Conservation (phyloP, 2,888 invertebrate species). For the Caenorhabditis panamensis region DNA sequence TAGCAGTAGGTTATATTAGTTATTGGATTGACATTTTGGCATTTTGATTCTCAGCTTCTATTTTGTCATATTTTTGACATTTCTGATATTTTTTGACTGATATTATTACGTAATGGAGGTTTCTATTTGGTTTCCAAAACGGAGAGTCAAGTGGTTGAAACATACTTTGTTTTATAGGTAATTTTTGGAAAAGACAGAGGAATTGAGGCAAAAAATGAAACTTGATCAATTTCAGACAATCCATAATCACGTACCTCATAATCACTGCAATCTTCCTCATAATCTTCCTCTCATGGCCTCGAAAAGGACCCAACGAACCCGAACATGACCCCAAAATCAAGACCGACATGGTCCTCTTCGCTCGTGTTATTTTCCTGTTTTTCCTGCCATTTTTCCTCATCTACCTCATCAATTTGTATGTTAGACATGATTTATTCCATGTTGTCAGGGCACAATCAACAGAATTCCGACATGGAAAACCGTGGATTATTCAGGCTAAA, state of each 20-base stretch:
- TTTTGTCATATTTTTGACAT: not conserved
- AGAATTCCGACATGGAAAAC: conserved; percentile 21
- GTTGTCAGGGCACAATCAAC: conserved; percentile 46
- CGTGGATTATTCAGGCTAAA: conserved; percentile 33
- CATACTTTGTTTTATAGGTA: conserved; percentile 35
- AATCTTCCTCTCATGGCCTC: conserved; percentile 33
- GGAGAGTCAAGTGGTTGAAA: conserved; percentile 21
- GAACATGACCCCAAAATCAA: not conserved
- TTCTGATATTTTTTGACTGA: not conserved
- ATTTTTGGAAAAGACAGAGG: no score
- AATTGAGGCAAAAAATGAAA: not conserved
- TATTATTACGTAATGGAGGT: not conserved
- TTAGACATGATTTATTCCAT: conserved; percentile 37
- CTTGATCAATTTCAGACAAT: conserved; percentile 46
- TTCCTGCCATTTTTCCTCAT: conserved; percentile 33
- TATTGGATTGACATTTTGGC: not conserved
- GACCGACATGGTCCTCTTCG: conserved; percentile 46
- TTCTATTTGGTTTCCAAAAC: conserved; percentile 21
- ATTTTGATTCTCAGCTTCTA: no score
- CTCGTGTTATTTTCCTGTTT: conserved; percentile 28
- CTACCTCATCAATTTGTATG: conserved; percentile 32
- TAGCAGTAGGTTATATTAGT: not conserved
- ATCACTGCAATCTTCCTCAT: conserved; percentile 15
- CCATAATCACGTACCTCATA: conserved; percentile 20
- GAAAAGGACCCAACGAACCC: conserved; percentile 33